Evolutionary conservation across 2,113 vertebrate species (phyloP).

Genomic region (Brevimyrus niger): DNA sequence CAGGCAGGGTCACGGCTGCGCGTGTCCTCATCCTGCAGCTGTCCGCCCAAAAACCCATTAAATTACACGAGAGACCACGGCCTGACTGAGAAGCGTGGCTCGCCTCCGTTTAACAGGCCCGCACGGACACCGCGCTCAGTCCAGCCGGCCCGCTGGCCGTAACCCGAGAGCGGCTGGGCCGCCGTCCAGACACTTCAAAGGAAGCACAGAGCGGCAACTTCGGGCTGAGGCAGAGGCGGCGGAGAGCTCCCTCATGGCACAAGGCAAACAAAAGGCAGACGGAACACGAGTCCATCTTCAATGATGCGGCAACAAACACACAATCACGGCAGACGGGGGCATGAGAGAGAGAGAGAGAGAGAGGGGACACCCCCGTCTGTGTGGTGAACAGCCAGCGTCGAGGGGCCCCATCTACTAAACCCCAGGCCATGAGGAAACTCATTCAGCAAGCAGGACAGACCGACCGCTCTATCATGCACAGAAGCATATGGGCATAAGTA

Average conservation of each 20-base stretch:
- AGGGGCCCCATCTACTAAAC: not conserved
- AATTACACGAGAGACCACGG: not conserved
- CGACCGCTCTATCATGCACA: not conserved
- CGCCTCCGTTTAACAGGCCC: not conserved
- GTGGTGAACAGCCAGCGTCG: not conserved
- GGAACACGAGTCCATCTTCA: not conserved
- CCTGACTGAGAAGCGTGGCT: not conserved
- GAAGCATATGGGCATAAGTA: not conserved
- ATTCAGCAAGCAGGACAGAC: not conserved
- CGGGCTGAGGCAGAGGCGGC: constrained; percentile 20
- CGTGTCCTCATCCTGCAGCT: not conserved
- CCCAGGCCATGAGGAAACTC: not conserved
- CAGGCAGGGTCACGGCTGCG: not conserved
- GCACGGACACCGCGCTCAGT: not conserved
- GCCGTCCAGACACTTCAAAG: constrained; percentile 12
- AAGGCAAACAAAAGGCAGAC: constrained; percentile 29
- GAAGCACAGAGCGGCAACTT: constrained; percentile 11
- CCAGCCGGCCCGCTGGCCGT: not conserved
- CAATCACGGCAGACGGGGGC: not conserved
- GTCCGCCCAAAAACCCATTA: not conserved
- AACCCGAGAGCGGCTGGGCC: constrained; percentile 3
- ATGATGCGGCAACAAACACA: not conserved
- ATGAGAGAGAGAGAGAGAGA: not conserved
- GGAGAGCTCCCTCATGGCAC: constrained; percentile 32
- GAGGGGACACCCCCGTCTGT: not conserved